phyloP scores from a whole-genome alignment of 1,140 invertebrate species.

The Drosophila simulans region DNA sequence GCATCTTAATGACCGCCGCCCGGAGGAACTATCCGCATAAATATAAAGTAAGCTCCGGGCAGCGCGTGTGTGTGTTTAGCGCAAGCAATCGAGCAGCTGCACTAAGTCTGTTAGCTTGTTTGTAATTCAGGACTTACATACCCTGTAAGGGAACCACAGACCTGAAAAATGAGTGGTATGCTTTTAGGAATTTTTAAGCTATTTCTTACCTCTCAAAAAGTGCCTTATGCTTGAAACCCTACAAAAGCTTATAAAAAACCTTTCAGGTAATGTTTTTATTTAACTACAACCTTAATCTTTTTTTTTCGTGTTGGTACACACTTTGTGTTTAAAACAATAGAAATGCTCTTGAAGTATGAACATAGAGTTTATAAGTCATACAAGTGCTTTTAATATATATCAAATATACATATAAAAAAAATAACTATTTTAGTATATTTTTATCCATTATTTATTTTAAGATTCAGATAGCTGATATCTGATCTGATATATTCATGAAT shows the following conservation, averaged over 20 bases:
- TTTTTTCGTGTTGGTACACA: too few relatives aligned
- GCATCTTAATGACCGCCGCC: slow-evolving; percentile 56
- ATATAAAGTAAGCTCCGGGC: slow-evolving; percentile 49
- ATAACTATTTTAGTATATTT: too few relatives aligned
- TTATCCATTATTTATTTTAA: neutral
- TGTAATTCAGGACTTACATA: slow-evolving; percentile 37
- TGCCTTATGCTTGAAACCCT: neutral
- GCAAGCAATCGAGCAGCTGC: slow-evolving; percentile 54
- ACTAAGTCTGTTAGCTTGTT: slow-evolving; percentile 37
- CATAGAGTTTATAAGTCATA: neutral
- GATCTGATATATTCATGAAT: too few relatives aligned
- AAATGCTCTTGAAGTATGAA: too few relatives aligned
- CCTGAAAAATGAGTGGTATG: neutral
- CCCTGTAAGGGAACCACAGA: slow-evolving; percentile 25
- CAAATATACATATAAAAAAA: too few relatives aligned
- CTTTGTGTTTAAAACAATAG: too few relatives aligned
- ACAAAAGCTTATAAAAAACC: too few relatives aligned
- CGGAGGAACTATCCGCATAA: slow-evolving; percentile 40
- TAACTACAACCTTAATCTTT: too few relatives aligned
- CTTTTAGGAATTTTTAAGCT: neutral
- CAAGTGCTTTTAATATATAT: too few relatives aligned
- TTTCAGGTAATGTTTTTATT: too few relatives aligned
- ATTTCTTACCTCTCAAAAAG: too few relatives aligned
- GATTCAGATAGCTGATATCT: too few relatives aligned
- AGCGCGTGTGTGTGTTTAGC: slow-evolving; percentile 25